A percentile compares a stretch with the other conserved stretches of the same genome.
Conservation (phyloP, 2,888 invertebrate genomes). For the Pristionchus exspectatus region DNA sequence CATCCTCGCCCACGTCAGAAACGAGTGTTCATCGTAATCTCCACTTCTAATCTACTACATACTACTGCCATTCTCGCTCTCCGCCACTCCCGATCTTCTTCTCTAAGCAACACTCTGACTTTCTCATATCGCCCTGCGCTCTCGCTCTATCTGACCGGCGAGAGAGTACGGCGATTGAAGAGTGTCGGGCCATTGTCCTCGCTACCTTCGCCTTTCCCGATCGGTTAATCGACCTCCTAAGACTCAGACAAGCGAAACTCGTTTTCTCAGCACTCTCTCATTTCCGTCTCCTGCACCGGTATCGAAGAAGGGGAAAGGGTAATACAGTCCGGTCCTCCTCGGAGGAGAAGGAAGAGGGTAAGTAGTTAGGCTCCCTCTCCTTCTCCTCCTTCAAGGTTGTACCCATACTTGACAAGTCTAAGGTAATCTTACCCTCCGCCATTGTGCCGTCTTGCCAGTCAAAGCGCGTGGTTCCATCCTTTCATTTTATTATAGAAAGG, state of each 20-base stretch:
- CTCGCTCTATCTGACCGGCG: too few species aligned
- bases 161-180: too few species aligned
- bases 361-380: slow-evolving; percentile 54
- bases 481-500: too few species aligned
- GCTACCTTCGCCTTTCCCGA: slow-evolving; percentile 1
- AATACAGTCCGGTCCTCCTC: slow-evolving; percentile 45
- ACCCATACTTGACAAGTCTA: slow-evolving; percentile 64
- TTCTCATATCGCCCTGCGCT: neutral
- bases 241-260: neutral
- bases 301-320: neutral
- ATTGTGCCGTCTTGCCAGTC: slow-evolving; percentile 68
- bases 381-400: slow-evolving; percentile 64
- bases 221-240: neutral
- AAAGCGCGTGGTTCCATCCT: neutral
- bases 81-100: neutral
- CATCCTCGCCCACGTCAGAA: slow-evolving; percentile 9
- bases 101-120: neutral
- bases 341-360: neutral
- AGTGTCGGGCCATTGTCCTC: neutral
- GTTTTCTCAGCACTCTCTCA: slow-evolving; percentile 10
- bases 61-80: neutral
- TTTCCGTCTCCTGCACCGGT: slow-evolving; percentile 1
- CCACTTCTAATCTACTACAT: slow-evolving; percentile 3
- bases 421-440: slow-evolving; percentile 74
- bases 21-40: slow-evolving; percentile 26